Base-by-base conservation (phyloP, 2,888 invertebrate species). In the Eristalinus aeneus region DNA sequence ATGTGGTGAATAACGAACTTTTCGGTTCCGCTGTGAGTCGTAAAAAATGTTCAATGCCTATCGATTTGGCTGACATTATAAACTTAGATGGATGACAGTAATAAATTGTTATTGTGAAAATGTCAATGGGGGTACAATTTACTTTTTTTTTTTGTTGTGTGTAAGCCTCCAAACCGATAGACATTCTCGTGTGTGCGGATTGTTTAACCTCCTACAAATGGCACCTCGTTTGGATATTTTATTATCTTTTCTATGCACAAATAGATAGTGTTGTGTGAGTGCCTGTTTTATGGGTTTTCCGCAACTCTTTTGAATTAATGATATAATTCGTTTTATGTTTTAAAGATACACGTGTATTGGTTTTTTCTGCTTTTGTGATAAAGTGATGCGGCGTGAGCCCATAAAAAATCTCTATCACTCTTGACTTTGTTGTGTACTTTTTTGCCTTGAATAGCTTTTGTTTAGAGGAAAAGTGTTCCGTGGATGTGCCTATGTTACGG, bases 51-150 rank as follows among this genome's bases (percentile, higher is more conserved):
- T 46, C 39, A 65, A 58, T 53, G 58, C 34, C 34, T 65, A 72
- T 72, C 65, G 63, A 31, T 65, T 67, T 31, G 60, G 71, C 27
- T 54, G 72, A 74, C 74, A 80, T 74, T 80, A 74, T 69, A 74
- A 80, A 80, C 68, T 68, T 67, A 69, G 74, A 80, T 80, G 68
- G 63, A 80, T 74, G 74, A 74, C 68, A 32, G 74, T 46, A 80
- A 80, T 80, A 80, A 80, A 80, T 80, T 74, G 68, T 68, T 74
- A 80, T 74, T 68, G 68, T 74, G 73, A 61, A 71, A 78, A 78
- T 65, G 46, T 46, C 46, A 46, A 46, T 46, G 16, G 46, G 46
- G 46, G 46, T 32, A 16, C 69, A 63, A 56, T 77, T 34, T 53
- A 58, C 61, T 65, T 65, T 67, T 65, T 65, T 39, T 65, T 53